These are phyloP conservation scores for Drosophila basisetae DNA, from an alignment of 2,888 invertebrate species.

Conservation along the genomic window DNA sequence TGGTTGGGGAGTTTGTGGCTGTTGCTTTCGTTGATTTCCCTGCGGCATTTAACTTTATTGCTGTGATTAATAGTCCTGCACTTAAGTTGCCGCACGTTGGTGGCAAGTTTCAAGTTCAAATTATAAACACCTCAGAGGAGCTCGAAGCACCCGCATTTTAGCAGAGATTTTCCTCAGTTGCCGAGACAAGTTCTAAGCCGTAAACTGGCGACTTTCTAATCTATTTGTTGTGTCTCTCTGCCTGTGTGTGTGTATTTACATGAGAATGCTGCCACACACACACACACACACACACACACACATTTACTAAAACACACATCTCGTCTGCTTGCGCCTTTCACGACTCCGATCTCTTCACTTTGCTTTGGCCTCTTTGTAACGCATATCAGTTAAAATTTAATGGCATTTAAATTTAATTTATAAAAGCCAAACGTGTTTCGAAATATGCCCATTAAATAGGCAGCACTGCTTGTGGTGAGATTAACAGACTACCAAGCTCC, in stretches of 20 bases:
- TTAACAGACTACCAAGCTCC: background rate
- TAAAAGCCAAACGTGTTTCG: slow-evolving; percentile 68
- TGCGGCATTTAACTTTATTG: slow-evolving; percentile 43
- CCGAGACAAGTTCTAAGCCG: slow-evolving; percentile 16
- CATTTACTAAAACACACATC: background rate
- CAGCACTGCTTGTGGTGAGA: background rate
- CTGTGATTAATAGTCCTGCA: slow-evolving; percentile 63
- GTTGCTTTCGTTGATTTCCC: slow-evolving; percentile 57
- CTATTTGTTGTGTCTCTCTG: slow-evolving; percentile 27
- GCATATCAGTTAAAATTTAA: slow-evolving; percentile 60
- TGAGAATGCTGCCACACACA: slow-evolving; percentile 43
- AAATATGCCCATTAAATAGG: slow-evolving; percentile 50
- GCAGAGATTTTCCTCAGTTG: slow-evolving; percentile 19
- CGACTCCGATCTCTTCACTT: slow-evolving; percentile 30
- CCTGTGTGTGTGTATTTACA: slow-evolving; percentile 36
- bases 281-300: slow-evolving; percentile 1
- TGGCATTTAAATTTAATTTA: slow-evolving; percentile 78
- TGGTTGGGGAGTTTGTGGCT: slow-evolving; percentile 1
- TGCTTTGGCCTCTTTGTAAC: slow-evolving; percentile 29
- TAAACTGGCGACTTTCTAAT: slow-evolving; percentile 57
- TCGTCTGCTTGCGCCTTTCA: slow-evolving; percentile 48
- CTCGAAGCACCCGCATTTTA: background rate
- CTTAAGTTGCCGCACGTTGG: slow-evolving; percentile 29
- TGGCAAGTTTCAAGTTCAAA: slow-evolving; percentile 66
- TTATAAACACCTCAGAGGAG: slow-evolving; percentile 59